These are phyloP conservation scores for Rana temporaria DNA, from an alignment of 2,113 vertebrate species.

Conservation along the genomic window DNA sequence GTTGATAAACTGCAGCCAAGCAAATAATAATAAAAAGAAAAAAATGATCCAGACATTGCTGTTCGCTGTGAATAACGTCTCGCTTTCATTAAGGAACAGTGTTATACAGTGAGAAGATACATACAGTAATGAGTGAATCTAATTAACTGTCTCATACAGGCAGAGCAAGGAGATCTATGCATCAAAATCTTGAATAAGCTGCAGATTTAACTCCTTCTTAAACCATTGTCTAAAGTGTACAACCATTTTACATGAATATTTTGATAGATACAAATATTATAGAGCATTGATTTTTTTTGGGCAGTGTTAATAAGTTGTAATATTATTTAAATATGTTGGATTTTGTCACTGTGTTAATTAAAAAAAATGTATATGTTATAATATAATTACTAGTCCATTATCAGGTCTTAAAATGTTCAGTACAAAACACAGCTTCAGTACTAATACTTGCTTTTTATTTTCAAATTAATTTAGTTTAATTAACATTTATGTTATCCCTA, in stretches of 20 bases:
- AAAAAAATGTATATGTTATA: neutral
- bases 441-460: no score
- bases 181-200: neutral
- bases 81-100: slow-evolving; percentile 47
- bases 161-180: slow-evolving; percentile 14
- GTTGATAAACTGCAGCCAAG: slow-evolving; percentile 41
- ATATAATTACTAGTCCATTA: no score
- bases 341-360: neutral
- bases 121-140: slow-evolving; percentile 39
- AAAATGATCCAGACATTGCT: slow-evolving; percentile 31
- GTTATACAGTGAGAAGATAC: slow-evolving; percentile 46
- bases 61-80: slow-evolving; percentile 34
- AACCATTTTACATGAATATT: no score
- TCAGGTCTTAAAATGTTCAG: no score
- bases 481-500: no score
- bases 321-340: neutral
- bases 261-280: no score
- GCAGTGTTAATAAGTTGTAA: neutral
- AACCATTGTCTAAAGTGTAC: neutral
- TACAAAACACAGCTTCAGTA: no score
- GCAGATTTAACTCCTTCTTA: neutral
- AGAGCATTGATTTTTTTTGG: neutral
- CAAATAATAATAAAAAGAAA: slow-evolving; percentile 53
- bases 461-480: no score
- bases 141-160: slow-evolving; percentile 32